These are phyloP conservation scores for Metallyticus violacea DNA, from an alignment of 2,888 invertebrate genomes.

Conservation along the genomic window DNA sequence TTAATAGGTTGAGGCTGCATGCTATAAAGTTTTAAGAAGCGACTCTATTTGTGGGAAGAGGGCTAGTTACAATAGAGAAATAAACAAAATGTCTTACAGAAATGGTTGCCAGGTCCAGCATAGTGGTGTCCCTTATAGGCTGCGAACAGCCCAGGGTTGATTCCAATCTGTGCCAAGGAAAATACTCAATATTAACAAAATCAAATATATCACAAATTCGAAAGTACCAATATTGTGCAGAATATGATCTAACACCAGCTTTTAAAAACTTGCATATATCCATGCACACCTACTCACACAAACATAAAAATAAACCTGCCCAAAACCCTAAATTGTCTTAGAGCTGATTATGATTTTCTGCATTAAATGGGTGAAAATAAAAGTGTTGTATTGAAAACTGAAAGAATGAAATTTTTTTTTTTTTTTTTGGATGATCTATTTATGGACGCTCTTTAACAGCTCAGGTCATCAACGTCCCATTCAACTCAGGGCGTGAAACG, in stretches of 20 bases:
- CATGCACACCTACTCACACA: not conserved
- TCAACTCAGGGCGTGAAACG: no score
- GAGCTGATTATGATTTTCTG: not conserved
- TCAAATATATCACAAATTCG: not conserved
- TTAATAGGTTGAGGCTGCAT: not conserved
- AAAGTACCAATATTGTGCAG: not conserved
- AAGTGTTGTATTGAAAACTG: not conserved
- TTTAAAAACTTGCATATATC: no score
- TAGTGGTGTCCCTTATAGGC: slow-evolving; percentile 98
- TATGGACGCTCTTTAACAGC: no score
- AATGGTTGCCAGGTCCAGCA: slow-evolving; percentile 98
- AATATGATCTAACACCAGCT: not conserved
- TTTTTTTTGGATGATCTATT: no score
- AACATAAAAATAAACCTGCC: not conserved
- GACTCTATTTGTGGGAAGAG: no score
- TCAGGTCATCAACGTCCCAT: no score
- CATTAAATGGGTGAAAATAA: not conserved
- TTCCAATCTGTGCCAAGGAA: slow-evolving; percentile 76
- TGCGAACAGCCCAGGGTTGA: slow-evolving; percentile 95
- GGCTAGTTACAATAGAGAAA: not conserved
- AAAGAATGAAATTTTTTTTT: no score
- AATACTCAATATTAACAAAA: not conserved
- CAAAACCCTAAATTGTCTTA: not conserved
- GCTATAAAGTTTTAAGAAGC: not conserved
- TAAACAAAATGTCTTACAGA: slow-evolving; percentile 63